Conservation (phyloP, 2,113 vertebrate species). For the Callipepla californica region DNA sequence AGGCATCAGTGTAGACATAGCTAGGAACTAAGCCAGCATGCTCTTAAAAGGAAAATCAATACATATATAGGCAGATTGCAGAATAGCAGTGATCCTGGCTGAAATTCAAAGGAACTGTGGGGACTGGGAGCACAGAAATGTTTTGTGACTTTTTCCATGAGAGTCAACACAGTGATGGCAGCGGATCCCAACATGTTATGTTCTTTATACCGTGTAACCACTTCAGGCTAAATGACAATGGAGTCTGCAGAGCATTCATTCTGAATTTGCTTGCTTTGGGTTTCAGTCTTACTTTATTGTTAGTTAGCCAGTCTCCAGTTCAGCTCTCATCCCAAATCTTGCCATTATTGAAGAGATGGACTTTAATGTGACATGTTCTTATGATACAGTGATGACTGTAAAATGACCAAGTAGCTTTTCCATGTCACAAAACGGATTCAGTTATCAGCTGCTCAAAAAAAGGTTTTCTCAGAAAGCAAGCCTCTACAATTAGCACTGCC, state of each 20-base stretch:
- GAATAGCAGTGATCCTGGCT: neutral
- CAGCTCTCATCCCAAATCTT: neutral
- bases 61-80: neutral
- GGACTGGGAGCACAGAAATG: neutral
- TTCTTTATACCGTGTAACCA: neutral
- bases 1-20: neutral
- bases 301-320: neutral
- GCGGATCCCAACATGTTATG: neutral
- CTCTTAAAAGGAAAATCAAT: neutral
- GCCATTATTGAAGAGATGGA: neutral
- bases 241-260: neutral
- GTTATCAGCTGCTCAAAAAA: neutral
- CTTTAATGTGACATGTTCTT: neutral
- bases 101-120: neutral
- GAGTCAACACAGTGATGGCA: neutral
- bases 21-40: neutral
- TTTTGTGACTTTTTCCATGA: neutral
- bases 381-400: neutral
- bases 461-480: neutral
- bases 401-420: neutral
- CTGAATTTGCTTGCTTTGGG: neutral
- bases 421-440: neutral
- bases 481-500: neutral
- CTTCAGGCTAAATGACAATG: neutral
- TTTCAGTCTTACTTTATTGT: neutral